Base-by-base conservation (phyloP, 2,888 invertebrate species). In the Malthinus seriepunctatus region DNA sequence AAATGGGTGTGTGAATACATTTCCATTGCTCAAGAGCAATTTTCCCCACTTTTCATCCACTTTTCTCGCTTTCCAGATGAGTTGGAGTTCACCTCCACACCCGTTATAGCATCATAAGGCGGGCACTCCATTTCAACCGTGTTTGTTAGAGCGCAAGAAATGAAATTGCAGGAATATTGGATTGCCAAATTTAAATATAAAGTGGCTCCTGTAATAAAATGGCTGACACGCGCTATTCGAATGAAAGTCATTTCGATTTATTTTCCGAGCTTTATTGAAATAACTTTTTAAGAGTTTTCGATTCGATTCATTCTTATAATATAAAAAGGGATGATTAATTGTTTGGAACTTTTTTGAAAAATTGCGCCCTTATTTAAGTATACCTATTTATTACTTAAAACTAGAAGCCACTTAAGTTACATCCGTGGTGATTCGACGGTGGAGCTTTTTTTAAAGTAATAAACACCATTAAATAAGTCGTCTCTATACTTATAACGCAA, bases 121-220 rank as follows among this genome's bases (percentile, higher is more conserved):
- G 64, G 67, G 67, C 67, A 66, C 61, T 62, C 64, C 62, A 64
- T 67, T 60, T 66, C 63, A 56, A 51, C 62, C 64, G 63, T 66
- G 66, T 66, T 64, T 62, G 64, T 62, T 56, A 59, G 59, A 62
- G 60, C 57, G 55, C 64, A 68, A 67, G 73, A 73, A 73, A 75
- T 75, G 77, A 78, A 78, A 78, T 78, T 78, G 77, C 75, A 72
- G 71, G 77, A 77, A 77, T 77, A 78, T 78, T 77, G 77, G 75
- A 76, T 76, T 73, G 70, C 75, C 69, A 70, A 77, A 78, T 78
- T 78, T 78, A 76, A 78, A 78, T 78, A 78, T 78, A 78, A 77
- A 78, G 78, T 77, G 76, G 76, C 74, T 76, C 70, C 73, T 64
- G 57, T 55, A 67, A 68, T 69, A 65, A 70, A 67, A 65, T 64